These are phyloP conservation scores for Melinopterus prodromus DNA, from an alignment of 2,888 invertebrate species.

Conservation along the genomic window DNA sequence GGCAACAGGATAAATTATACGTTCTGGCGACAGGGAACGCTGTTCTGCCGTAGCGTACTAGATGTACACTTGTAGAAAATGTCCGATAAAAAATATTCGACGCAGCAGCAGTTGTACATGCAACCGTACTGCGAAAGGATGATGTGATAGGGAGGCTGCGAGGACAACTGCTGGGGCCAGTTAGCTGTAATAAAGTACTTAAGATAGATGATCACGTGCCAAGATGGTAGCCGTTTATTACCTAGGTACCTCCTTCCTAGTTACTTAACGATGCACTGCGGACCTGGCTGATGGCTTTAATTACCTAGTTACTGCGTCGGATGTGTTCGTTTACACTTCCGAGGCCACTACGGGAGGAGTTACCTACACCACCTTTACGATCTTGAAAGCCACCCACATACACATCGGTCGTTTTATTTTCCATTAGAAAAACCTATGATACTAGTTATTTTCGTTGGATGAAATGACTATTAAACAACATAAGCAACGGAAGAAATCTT, in stretches of 20 bases:
- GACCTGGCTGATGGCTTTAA: background rate
- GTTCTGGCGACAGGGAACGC: background rate
- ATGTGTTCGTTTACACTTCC: slow-evolving; percentile 4
- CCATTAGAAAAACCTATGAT: too few species aligned
- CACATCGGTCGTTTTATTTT: too few species aligned
- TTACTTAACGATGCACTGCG: background rate
- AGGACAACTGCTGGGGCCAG: background rate
- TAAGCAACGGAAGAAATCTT: too few species aligned
- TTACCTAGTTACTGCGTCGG: background rate
- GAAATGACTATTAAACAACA: too few species aligned
- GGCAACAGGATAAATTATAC: background rate
- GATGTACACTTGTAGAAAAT: slow-evolving; percentile 4
- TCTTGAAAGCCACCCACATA: background rate
- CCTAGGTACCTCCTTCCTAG: background rate
- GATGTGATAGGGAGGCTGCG: background rate
- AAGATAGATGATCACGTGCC: slow-evolving; percentile 4
- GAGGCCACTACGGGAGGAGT: background rate
- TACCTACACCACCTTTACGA: background rate
- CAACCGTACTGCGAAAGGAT: slow-evolving; percentile 4
- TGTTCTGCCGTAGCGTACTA: background rate
- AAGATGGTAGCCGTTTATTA: slow-evolving; percentile 4
- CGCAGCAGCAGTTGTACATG: background rate
- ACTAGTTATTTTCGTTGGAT: too few species aligned
- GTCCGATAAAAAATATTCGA: background rate
- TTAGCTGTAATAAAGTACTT: background rate